Base-by-base conservation (phyloP, 1,140 invertebrate species). In the Plodia interpunctella region DNA sequence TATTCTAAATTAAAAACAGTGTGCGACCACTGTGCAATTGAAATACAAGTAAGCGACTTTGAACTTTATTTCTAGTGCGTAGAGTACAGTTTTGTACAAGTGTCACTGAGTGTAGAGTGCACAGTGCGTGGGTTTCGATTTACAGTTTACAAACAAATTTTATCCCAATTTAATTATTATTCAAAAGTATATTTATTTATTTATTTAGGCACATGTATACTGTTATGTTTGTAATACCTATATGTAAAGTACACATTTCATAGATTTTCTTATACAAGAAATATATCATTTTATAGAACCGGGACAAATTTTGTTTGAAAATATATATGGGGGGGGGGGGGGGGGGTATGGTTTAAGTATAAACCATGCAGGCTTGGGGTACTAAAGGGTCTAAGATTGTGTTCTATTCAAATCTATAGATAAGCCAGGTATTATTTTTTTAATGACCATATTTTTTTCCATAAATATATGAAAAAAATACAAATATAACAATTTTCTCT, bases 381-480 rank as follows among this genome's bases (percentile, higher is more conserved):
- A 32, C 38, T 44, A 44, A 44, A 35, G 60, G n/a, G 9, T 49
- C 15, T 52, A 57, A 60, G 30, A 28, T 66, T 69, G 80, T 79
- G 74, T 44, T 11, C 15, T 44, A 44, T 44, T 44, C 15, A n/a
- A 17, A 44, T 15, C 38, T 44, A 44, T 44, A 2, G 38, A 13
- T 3, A 44, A 44, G 38, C n/a, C 9, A n/a, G n/a, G n/a, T n/a
- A n/a, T n/a, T n/a, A n/a, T n/a, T n/a, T n/a, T n/a, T n/a, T n/a
- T n/a, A n/a, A n/a, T n/a, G n/a, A n/a, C n/a, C n/a, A n/a, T n/a
- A n/a, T n/a, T n/a, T n/a, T n/a, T 44, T 44, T 15, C 10, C 38
- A 15, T 17, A 15, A 44, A 6, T 5, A n/a, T n/a, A n/a, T n/a
- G 21, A 25, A 25, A 25, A 25, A 25, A 25, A 25, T 25, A 25